A percentile compares a stretch with the other conserved stretches of the same genome.
These are phyloP conservation scores for Bombus picipes DNA, from an alignment of 1,140 invertebrate genomes.

Conservation along the genomic window DNA sequence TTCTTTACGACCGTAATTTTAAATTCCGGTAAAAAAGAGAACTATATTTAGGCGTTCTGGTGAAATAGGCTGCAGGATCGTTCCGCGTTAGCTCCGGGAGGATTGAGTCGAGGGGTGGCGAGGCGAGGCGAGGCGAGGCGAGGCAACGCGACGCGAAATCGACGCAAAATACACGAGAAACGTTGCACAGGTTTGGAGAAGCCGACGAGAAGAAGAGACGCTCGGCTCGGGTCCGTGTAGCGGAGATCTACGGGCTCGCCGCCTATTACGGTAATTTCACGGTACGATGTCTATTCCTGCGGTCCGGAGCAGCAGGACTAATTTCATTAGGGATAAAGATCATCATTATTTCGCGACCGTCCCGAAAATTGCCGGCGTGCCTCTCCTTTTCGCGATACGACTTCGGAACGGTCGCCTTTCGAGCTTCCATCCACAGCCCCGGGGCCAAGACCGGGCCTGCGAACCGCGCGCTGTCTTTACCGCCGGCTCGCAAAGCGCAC, in stretches of 20 bases:
- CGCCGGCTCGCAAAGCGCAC: not conserved
- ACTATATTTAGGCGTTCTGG: conserved; percentile 71
- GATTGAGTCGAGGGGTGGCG: conserved; percentile 1
- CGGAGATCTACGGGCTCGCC: conserved; percentile 60
- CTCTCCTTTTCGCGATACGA: conserved; percentile 64
- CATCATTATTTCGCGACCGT: conserved; percentile 78
- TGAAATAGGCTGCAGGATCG: conserved; percentile 63
- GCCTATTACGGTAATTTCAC: conserved; percentile 79
- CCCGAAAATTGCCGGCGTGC: conserved; percentile 72
- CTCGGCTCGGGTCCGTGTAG: conserved; percentile 25
- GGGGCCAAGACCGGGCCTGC: not conserved
- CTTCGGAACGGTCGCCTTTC: conserved; percentile 37
- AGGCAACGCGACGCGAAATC: conserved; percentile 39
- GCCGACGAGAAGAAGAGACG: not conserved
- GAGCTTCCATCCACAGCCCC: conserved; percentile 40
- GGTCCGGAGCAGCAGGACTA: conserved; percentile 72
- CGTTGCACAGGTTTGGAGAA: conserved; percentile 6
- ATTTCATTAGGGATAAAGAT: conserved; percentile 81
- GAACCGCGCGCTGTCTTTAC: conserved; percentile 27
- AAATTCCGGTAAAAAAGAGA: conserved; percentile 70
- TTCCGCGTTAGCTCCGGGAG: conserved; percentile 42
- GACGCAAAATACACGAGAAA: conserved; percentile 61
- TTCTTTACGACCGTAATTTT: conserved; percentile 79
- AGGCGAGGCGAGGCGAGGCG: not conserved
- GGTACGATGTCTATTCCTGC: conserved; percentile 75